Evolutionary conservation across 2,888 invertebrate genomes (phyloP).

Genomic region (Lasioglossum figueresi): DNA sequence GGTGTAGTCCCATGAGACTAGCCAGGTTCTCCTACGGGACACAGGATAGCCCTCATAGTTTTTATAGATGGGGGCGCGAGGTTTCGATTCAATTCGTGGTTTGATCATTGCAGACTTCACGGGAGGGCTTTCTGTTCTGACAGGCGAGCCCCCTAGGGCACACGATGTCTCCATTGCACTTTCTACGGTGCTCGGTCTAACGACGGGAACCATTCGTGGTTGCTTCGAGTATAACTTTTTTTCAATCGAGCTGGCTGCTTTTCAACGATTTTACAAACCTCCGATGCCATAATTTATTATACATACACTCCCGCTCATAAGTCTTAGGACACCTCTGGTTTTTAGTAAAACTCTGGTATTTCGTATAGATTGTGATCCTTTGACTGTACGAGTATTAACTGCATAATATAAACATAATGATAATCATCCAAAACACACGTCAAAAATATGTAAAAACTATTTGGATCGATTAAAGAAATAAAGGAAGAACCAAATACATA

Average conservation of each 20-base stretch:
- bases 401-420: no score
- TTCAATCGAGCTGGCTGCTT: neutral
- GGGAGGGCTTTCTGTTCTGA: conserved; percentile 70
- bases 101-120: conserved; percentile 78
- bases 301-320: no score
- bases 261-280: neutral
- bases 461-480: no score
- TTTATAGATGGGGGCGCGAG: conserved; percentile 75
- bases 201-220: conserved; percentile 69
- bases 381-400: no score
- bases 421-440: no score
- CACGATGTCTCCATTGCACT: conserved; percentile 78
- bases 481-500: no score
- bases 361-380: no score
- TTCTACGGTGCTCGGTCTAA: conserved; percentile 64
- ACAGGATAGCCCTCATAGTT: conserved; percentile 69
- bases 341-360: no score
- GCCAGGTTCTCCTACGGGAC: conserved; percentile 76
- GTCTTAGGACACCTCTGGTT: no score
- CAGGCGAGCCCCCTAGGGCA: conserved; percentile 70
- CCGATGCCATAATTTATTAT: neutral
- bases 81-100: conserved; percentile 82
- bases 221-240: neutral
- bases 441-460: no score
- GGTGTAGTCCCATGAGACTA: conserved; percentile 62